phyloP scores from a whole-genome alignment of 2,797 vertebrate species.

The Gymnoscopelus microlampas region DNA sequence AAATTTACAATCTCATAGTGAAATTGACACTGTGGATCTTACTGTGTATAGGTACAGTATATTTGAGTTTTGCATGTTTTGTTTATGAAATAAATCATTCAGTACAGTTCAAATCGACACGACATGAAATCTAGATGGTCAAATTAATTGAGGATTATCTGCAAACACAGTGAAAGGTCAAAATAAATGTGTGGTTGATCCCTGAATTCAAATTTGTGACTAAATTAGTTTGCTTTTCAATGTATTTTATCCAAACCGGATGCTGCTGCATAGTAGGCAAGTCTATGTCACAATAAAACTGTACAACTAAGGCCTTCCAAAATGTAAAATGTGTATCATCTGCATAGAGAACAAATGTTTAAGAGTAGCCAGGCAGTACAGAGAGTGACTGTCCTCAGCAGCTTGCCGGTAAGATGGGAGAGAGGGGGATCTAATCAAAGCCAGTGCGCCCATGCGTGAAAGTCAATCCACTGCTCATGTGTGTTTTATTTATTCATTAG shows the following conservation, averaged over 20 bases:
- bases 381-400: conserved; percentile 71
- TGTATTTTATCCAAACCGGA: too few species aligned
- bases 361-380: conserved; percentile 50
- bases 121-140: too few species aligned
- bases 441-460: conserved; percentile 78
- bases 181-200: neutral
- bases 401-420: conserved; percentile 61
- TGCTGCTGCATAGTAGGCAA: too few species aligned
- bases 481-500: conserved; percentile 85
- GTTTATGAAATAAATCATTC: too few species aligned
- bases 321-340: conserved; percentile 47
- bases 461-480: conserved; percentile 81
- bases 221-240: neutral
- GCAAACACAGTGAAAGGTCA: too few species aligned
- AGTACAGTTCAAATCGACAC: too few species aligned
- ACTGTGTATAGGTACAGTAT: conserved; percentile 13
- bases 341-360: conserved; percentile 62
- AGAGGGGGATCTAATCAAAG: conserved; percentile 72
- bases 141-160: too few species aligned
- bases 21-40: conserved; percentile 5
- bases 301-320: conserved; percentile 33
- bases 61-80: too few species aligned
- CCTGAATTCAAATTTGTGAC: neutral
- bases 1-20: too few species aligned
- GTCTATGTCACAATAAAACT: too few species aligned